Conservation (phyloP, 1,140 invertebrate species). For the Cherax destructor region DNA sequence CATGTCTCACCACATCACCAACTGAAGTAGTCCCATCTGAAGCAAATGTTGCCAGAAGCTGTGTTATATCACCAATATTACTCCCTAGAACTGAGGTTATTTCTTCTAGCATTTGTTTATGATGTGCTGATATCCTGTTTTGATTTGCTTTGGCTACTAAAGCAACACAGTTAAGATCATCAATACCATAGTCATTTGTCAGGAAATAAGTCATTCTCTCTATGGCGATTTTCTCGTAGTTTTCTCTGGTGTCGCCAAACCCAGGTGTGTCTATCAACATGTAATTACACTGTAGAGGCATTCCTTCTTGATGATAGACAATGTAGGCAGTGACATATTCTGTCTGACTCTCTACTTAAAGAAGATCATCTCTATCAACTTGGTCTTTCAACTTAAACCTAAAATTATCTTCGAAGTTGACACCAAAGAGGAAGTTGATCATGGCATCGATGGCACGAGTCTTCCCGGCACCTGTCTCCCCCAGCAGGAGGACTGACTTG, state of each 20-base stretch:
- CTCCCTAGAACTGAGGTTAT: conserved; percentile 5
- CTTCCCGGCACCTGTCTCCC: conserved; percentile 20
- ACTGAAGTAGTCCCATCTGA: conserved; percentile 13
- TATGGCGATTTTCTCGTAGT: background rate
- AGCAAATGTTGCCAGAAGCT: too few species aligned
- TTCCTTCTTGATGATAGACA: conserved; percentile 40
- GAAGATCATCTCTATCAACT: background rate
- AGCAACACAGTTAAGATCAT: too few species aligned
- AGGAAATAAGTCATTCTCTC: conserved; percentile 19
- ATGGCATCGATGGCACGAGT: conserved; percentile 26
- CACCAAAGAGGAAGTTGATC: conserved; percentile 17
- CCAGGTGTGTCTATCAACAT: conserved; percentile 43
- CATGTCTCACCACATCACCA: conserved; percentile 34
- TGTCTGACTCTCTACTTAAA: conserved; percentile 54
- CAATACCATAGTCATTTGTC: conserved; percentile 34
- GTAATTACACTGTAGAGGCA: conserved; percentile 21
- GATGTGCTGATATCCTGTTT: conserved; percentile 24
- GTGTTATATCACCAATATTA: too few species aligned
- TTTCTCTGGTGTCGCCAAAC: background rate
- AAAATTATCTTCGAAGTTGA: background rate
- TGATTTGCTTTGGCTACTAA: too few species aligned
- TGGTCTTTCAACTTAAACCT: conserved; percentile 43
- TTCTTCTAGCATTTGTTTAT: conserved; percentile 19
- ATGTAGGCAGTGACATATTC: conserved; percentile 50
- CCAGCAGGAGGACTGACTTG: too few species aligned